Evolutionary conservation across 2,797 vertebrate species (phyloP), one percentile per base, ranked within the genome.

Genomic region (Pachyuromys duprasi): DNA sequence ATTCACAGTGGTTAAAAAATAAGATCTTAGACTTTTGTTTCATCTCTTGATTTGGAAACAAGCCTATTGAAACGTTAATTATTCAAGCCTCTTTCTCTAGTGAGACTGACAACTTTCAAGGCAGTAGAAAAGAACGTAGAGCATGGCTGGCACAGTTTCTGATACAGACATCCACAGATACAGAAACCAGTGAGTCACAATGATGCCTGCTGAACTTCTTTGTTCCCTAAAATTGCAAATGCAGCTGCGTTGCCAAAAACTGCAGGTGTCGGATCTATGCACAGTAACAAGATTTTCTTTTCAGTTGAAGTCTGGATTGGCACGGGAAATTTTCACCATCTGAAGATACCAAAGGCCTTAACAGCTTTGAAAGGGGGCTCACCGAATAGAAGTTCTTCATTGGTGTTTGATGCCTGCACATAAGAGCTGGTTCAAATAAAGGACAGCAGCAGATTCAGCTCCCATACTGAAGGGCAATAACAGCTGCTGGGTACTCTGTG

Each of bases 211-310:
- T 94, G 91, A 95, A 90, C 87, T 70, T 83, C 86, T 97, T 96
- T 94, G 87, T 91, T 94, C 83, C 89, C 49, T 49, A 84, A 94
- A 96, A 93, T 88, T 94, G 90, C 78, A 93, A 90, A 90, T 96
- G 86, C 62, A 82, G 87, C 49, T 26, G 24, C 13, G 12, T 69
- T 96, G 96, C 96, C 95, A 95, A 90, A 91, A 97, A 42, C 67
- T 96, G 76, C 94, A 96, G 95, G 90, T 96, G 93, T 75, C 84
- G 33, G 14, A 60, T 95, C 90, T 63, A 87, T 62, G 70, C 72
- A 89, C 60, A 94, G 70, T 69, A 96, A 92, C 78, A 96, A 84
- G 75, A 96, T 93, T 94, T 93, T 94, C 84, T 90, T 96, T 95
- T 83, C 80, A 72, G 75, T 90, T 84, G 39, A 92, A 75, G 74